Evolutionary conservation across 2,113 vertebrate species (phyloP).

Genomic region (Empidonax alnorum): DNA sequence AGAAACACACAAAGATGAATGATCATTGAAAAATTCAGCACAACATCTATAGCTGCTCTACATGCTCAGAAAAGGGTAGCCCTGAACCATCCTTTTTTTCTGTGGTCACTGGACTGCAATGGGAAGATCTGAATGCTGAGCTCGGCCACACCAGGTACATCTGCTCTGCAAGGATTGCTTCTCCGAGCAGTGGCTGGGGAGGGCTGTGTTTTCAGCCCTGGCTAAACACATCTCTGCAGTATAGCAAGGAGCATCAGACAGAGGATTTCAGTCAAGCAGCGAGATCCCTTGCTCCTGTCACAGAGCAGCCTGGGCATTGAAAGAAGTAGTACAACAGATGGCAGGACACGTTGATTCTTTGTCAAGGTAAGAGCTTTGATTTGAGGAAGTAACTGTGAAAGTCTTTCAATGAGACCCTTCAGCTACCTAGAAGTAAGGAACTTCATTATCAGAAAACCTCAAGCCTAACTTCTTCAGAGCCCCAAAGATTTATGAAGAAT

Average conservation of each 20-base stretch:
- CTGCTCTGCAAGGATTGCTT: fast-evolving
- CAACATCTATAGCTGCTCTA: background rate
- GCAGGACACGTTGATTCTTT: background rate
- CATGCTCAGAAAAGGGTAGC: background rate
- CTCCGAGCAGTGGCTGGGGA: background rate
- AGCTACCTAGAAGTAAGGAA: background rate
- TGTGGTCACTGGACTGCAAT: background rate
- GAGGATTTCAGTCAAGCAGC: background rate
- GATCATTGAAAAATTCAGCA: background rate
- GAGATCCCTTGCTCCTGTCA: background rate
- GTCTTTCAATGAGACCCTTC: background rate
- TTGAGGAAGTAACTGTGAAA: background rate
- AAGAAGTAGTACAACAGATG: background rate
- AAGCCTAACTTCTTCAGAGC: background rate
- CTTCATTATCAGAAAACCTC: background rate
- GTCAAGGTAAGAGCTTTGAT: background rate
- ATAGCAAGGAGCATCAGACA: background rate
- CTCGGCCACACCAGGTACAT: background rate
- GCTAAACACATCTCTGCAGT: background rate
- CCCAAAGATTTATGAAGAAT: background rate
- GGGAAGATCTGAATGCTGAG: background rate
- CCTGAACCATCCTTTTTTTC: background rate
- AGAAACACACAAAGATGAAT: background rate
- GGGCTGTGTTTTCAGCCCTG: background rate
- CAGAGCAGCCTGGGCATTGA: background rate